Conservation (phyloP, 2,888 invertebrate species). For the Acanthosepion esculentum region DNA sequence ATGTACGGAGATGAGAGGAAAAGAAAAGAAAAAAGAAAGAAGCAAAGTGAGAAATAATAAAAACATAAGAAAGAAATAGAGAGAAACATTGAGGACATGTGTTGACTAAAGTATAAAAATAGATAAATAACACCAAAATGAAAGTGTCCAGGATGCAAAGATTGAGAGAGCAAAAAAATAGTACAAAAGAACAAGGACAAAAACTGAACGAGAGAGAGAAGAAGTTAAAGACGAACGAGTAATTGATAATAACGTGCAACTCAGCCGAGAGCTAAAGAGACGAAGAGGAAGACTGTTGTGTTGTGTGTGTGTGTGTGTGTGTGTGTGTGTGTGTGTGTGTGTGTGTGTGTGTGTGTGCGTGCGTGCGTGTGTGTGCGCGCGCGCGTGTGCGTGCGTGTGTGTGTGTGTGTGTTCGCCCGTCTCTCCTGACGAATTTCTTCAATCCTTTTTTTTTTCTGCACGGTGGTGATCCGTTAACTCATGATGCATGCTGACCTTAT, state of each 20-base stretch:
- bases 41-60: too few species aligned
- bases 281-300: neutral
- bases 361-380: neutral
- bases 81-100: neutral
- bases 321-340: neutral
- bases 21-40: neutral
- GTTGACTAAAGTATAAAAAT: neutral
- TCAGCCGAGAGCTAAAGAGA: neutral
- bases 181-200: neutral
- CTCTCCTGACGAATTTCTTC: neutral
- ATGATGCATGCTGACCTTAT: neutral
- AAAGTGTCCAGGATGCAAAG: too few species aligned
- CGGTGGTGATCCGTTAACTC: neutral
- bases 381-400: neutral
- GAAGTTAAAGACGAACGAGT: neutral
- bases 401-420: neutral
- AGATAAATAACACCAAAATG: neutral
- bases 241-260: too few species aligned
- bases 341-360: neutral
- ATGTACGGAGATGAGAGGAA: neutral
- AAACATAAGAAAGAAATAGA: neutral
- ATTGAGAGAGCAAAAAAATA: too few species aligned
- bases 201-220: too few species aligned
- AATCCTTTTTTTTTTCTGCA: neutral
- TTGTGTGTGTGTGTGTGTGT: neutral